Conservation (phyloP, 2,113 vertebrate species). For the Tichodroma muraria region DNA sequence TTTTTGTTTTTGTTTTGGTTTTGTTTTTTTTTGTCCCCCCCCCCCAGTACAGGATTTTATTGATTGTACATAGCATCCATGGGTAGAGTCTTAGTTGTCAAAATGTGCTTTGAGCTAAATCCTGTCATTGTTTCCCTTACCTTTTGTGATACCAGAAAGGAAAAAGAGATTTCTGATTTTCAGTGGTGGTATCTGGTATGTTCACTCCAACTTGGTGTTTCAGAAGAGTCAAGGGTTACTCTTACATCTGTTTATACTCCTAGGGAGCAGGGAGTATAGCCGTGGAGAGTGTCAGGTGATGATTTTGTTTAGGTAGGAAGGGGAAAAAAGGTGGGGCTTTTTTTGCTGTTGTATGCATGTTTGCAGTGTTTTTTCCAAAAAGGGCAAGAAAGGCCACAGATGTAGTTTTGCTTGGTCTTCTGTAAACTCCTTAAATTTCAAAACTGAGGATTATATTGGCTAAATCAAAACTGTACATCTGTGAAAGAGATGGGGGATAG, state of each 20-base stretch:
- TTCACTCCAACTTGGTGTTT: background rate
- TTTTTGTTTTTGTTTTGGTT: background rate
- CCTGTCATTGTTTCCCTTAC: background rate
- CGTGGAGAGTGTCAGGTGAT: background rate
- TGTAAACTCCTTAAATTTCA: background rate
- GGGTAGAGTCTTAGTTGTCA: background rate
- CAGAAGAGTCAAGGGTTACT: background rate
- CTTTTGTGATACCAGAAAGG: background rate
- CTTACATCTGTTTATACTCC: background rate
- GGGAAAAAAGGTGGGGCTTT: fast-evolving
- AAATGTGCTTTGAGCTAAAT: background rate
- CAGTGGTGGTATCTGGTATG: background rate
- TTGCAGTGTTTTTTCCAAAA: background rate
- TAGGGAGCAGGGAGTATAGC: background rate
- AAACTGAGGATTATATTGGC: background rate
- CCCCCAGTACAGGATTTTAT: background rate
- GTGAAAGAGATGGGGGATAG: background rate
- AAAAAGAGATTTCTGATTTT: background rate
- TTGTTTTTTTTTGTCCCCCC: too few relatives aligned
- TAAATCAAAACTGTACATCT: background rate
- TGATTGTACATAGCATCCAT: background rate
- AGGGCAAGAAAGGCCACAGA: background rate
- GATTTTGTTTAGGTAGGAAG: background rate
- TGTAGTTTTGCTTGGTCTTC: background rate
- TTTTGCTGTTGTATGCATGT: fast-evolving